These are phyloP conservation scores for Autographa gamma DNA, from an alignment of 2,888 invertebrate genomes.

Conservation along the genomic window DNA sequence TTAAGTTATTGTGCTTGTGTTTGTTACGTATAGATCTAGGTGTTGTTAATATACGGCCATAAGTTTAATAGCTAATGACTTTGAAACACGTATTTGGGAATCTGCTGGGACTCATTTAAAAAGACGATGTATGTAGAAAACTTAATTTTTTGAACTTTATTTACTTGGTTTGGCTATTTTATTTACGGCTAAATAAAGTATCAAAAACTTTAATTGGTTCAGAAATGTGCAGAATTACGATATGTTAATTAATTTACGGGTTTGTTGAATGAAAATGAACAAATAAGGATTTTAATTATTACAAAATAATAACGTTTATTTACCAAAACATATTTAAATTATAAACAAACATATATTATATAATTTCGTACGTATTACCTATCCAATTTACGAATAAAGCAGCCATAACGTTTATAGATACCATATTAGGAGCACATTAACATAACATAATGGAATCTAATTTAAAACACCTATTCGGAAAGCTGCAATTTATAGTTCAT, in stretches of 20 bases:
- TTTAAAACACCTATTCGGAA: conserved; percentile 48
- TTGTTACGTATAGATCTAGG: conserved; percentile 32
- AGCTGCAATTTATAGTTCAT: conserved; percentile 63
- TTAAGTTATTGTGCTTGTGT: conserved; percentile 53
- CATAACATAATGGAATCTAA: conserved; percentile 42
- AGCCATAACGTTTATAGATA: conserved; percentile 24
- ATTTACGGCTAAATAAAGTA: neutral
- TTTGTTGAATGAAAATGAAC: no score
- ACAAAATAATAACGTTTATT: neutral
- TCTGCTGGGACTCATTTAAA: no score
- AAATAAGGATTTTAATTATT: neutral
- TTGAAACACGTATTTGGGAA: neutral
- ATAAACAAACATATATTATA: neutral
- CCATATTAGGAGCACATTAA: conserved; percentile 33
- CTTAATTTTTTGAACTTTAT: no score
- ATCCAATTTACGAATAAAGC: conserved; percentile 14
- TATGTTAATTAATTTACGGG: no score
- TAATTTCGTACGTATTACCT: conserved; percentile 6
- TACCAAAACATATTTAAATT: neutral
- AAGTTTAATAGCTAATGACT: conserved; percentile 18
- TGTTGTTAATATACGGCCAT: conserved; percentile 26
- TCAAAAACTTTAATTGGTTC: neutral
- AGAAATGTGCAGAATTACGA: no score
- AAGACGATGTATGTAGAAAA: no score
- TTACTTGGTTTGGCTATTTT: no score